Evolutionary conservation across 2,888 invertebrate genomes (phyloP), one percentile per base, ranked within the genome.

Genomic region (Ramazzottius varieornatus): DNA sequence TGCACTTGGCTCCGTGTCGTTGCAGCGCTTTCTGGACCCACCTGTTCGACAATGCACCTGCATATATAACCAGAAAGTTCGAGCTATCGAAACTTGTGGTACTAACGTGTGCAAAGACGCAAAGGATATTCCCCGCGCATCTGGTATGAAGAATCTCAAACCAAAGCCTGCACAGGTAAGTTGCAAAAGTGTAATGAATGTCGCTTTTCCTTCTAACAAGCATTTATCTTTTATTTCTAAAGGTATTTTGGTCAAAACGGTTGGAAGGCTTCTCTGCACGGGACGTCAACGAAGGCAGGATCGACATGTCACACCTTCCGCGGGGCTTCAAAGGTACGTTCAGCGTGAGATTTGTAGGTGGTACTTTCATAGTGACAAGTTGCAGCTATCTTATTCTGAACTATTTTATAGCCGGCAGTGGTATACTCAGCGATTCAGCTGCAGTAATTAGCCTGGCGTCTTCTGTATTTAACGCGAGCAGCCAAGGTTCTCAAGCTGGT

Each of bases 271-370:
- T 93, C 68, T 83, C 86, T 67, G 90, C 93, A 0, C 88, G 88
- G 75, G 90, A 92, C 76, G 82, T 86, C 4, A 84, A 85, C 71
- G 89, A 89, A 33, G 82, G 82, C 66, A 86, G 87, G 67, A 83
- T 90, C 70, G 85, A 85, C 68, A 84, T 84, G 1, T 85, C 92
- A 76, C 85, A 88, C 67, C 79, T 93, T 66, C 92, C 93, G 0
- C 81, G 88, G 65, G 84, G 84, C 4, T 54, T 54, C 29, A 54
- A 54, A 54, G 54, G 54, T 54, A 24, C 29, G 54, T 40, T 20
- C 40, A 40, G n/a, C n/a, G n/a, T n/a, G n/a, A n/a, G n/a, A n/a
- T n/a, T n/a, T n/a, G n/a, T n/a, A n/a, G n/a, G n/a, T n/a, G n/a
- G n/a, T n/a, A n/a, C n/a, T n/a, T n/a, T n/a, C n/a, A n/a, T n/a